phyloP scores from a whole-genome alignment of 1,140 invertebrate species.

The Drosophila nikananu region DNA sequence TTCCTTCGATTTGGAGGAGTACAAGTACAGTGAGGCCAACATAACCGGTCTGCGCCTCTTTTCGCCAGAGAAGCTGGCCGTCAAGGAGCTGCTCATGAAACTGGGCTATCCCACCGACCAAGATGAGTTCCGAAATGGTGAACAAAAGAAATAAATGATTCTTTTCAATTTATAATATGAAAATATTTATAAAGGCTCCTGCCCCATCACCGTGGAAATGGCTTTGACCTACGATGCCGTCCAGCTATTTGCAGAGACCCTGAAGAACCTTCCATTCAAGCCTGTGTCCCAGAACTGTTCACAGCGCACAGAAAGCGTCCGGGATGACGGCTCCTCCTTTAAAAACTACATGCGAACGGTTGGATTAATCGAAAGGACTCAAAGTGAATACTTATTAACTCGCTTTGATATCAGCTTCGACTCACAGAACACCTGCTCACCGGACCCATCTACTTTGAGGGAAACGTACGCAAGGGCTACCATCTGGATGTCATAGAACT shows the following conservation, averaged over 20 bases:
- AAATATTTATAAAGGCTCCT: constrained; percentile 56
- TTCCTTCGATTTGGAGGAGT: constrained; percentile 90
- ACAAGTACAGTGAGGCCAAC: constrained; percentile 94
- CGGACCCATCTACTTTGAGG: constrained; percentile 93
- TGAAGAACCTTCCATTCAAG: constrained; percentile 67
- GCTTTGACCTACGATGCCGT: constrained; percentile 93
- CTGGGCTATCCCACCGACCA: constrained; percentile 86
- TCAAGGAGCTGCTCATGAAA: constrained; percentile 68
- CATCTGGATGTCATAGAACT: constrained; percentile 93
- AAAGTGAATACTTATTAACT: not conserved
- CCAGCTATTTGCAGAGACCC: constrained; percentile 88
- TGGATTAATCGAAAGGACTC: constrained; percentile 62
- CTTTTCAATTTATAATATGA: not conserved
- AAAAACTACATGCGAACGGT: constrained; percentile 91
- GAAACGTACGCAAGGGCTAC: constrained; percentile 93
- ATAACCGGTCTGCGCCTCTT: constrained; percentile 92
- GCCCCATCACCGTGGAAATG: constrained; percentile 88
- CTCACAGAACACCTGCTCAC: constrained; percentile 88
- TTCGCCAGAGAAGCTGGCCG: constrained; percentile 86
- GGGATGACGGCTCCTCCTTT: constrained; percentile 89
- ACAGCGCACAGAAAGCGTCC: constrained; percentile 70
- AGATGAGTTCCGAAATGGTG: constrained; percentile 84
- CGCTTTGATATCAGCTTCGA: constrained; percentile 43
- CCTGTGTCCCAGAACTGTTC: constrained; percentile 87
- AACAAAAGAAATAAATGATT: not conserved